These are phyloP conservation scores for Chromoteleia sp. DNA, from an alignment of 2,888 invertebrate species.

Conservation along the genomic window DNA sequence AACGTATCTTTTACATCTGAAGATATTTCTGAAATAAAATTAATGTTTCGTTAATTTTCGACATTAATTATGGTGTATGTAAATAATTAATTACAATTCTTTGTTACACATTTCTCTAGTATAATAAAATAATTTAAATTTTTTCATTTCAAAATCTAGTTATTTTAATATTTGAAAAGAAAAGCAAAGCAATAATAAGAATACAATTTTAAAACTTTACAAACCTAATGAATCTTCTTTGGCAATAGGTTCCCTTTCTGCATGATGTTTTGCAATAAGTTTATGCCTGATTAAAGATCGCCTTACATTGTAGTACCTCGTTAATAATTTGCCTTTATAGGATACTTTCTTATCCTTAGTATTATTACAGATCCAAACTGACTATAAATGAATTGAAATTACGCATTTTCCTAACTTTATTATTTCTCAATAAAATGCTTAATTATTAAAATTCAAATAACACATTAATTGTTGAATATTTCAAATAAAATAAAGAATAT, in stretches of 20 bases:
- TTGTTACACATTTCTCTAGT: too few relatives aligned
- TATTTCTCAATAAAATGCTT: too few relatives aligned
- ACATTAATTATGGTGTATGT: too few relatives aligned
- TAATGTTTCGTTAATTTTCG: too few relatives aligned
- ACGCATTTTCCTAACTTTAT: too few relatives aligned
- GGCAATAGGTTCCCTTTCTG: slow-evolving; percentile 29
- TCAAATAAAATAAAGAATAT: too few relatives aligned
- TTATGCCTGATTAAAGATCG: slow-evolving; percentile 59
- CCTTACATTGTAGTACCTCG: slow-evolving; percentile 61
- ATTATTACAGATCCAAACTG: slow-evolving; percentile 59
- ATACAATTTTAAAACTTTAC: slow-evolving; percentile 5
- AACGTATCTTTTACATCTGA: slow-evolving; percentile 44
- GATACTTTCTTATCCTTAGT: slow-evolving; percentile 54
- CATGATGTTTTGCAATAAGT: slow-evolving; percentile 57
- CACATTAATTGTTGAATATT: too few relatives aligned
- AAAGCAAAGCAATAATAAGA: too few relatives aligned
- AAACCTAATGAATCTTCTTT: slow-evolving; percentile 31
- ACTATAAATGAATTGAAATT: slow-evolving; percentile 19
- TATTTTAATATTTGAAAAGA: too few relatives aligned
- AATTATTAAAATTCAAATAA: too few relatives aligned
- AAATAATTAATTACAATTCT: too few relatives aligned
- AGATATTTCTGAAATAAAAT: slow-evolving; percentile 52
- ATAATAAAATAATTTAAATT: too few relatives aligned
- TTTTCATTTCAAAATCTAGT: background rate
- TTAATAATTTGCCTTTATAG: slow-evolving; percentile 60